These are phyloP conservation scores for Noctua comes DNA, from an alignment of 2,888 invertebrate species.

Conservation along the genomic window DNA sequence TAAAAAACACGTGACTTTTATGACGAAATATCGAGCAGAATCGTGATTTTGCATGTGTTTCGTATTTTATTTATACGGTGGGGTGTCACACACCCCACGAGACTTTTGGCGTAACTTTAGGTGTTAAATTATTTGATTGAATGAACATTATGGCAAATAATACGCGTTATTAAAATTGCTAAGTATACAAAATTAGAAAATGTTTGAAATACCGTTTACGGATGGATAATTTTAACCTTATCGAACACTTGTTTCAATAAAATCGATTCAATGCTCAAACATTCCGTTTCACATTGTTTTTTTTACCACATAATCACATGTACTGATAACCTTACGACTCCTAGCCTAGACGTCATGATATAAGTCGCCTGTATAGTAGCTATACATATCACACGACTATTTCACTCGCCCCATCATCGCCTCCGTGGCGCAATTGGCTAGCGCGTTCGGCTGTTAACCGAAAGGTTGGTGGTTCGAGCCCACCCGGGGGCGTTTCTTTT, in stretches of 20 bases:
- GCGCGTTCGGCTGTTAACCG: constrained; percentile 99
- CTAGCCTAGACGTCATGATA: constrained; percentile 28
- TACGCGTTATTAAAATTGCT: not conserved
- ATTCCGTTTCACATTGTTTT: constrained; percentile 3
- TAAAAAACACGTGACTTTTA: not conserved
- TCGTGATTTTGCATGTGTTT: not conserved
- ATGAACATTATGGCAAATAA: not conserved
- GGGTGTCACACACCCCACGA: not conserved
- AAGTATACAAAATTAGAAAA: not conserved
- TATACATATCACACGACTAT: constrained; percentile 52
- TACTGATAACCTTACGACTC: constrained; percentile 39
- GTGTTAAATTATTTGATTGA: not conserved
- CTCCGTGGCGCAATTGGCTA: constrained; percentile 99
- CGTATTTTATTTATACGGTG: not conserved
- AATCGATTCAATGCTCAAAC: not conserved
- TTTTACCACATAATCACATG: constrained; percentile 15
- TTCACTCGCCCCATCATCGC: constrained; percentile 71
- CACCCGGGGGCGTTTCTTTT: constrained; percentile 96
- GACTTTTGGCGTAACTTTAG: not conserved
- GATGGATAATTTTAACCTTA: not conserved
- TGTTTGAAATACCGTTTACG: not conserved
- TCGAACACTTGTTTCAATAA: constrained; percentile 10
- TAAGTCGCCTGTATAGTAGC: not conserved
- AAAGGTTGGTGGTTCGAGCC: constrained; percentile 99
- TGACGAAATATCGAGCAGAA: not conserved